A percentile compares a stretch with the other conserved stretches of the same genome.
Evolutionary conservation across 2,888 invertebrate genomes (phyloP).

Genomic region (Gymnocheta viridis): DNA sequence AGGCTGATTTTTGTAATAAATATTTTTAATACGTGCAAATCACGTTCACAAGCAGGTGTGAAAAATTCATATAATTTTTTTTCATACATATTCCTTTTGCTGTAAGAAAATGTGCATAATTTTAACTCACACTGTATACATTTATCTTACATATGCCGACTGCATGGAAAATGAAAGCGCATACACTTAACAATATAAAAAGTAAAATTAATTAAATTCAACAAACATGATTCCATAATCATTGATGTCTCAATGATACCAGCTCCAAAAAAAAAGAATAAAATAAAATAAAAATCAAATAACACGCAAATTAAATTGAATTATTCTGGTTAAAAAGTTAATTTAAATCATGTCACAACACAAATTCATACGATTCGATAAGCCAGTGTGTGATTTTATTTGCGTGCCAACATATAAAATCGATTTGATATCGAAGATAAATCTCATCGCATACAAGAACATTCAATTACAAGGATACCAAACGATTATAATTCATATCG

Average conservation of each 20-base stretch:
- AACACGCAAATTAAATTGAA: conserved; percentile 71
- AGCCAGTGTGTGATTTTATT: conserved; percentile 67
- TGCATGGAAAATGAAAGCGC: conserved; percentile 1
- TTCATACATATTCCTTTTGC: too few species aligned
- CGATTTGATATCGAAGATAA: conserved; percentile 69
- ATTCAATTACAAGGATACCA: conserved; percentile 56
- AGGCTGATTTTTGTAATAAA: too few species aligned
- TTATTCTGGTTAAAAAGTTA: conserved; percentile 70
- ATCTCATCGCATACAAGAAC: conserved; percentile 48
- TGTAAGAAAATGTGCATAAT: too few species aligned
- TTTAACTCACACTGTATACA: neutral
- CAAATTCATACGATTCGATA: conserved; percentile 59
- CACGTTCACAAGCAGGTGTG: too few species aligned
- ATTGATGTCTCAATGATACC: conserved; percentile 51
- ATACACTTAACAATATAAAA: conserved; percentile 3
- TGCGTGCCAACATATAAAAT: conserved; percentile 70
- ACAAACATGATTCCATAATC: conserved; percentile 58
- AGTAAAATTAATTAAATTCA: conserved; percentile 32
- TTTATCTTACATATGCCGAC: neutral
- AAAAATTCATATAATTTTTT: too few species aligned
- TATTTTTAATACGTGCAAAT: too few species aligned
- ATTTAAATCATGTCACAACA: conserved; percentile 71
- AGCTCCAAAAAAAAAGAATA: conserved; percentile 3
- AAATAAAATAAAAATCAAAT: conserved; percentile 34
- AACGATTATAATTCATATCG: conserved; percentile 62